Conservation (phyloP, 64 coral and sea anemone species). For the Stichodactyla mertensii region DNA sequence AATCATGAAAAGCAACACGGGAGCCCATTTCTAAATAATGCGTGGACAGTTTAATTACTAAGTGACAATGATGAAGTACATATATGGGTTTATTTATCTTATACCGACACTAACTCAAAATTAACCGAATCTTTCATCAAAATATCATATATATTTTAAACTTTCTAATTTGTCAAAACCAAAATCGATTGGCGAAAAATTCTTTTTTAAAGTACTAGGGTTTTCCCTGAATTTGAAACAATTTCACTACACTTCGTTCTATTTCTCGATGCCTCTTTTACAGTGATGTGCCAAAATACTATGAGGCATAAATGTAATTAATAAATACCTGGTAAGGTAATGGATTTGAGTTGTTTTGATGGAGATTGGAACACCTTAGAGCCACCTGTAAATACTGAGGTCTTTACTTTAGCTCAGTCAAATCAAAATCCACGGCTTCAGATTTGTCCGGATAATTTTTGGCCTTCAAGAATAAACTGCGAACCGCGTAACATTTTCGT, state of each 20-base stretch:
- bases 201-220: background rate
- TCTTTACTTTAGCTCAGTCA: background rate
- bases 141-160: background rate
- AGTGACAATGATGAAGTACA: background rate
- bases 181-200: background rate
- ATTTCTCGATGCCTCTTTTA: background rate
- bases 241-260: background rate
- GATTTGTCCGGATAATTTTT: background rate
- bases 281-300: background rate
- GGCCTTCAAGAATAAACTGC: background rate
- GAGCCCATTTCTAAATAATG: background rate
- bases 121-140: background rate
- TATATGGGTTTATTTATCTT: background rate
- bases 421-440: background rate
- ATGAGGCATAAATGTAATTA: background rate
- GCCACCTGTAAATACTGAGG: background rate
- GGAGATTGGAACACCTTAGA: background rate
- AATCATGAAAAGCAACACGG: background rate
- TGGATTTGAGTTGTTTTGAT: background rate
- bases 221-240: background rate
- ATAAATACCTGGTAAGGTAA: background rate
- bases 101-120: background rate
- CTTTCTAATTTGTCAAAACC: background rate
- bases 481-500: no score
- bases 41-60: background rate